Evolutionary conservation across 2,888 invertebrate species (phyloP).

Genomic region (Magallana nippona): DNA sequence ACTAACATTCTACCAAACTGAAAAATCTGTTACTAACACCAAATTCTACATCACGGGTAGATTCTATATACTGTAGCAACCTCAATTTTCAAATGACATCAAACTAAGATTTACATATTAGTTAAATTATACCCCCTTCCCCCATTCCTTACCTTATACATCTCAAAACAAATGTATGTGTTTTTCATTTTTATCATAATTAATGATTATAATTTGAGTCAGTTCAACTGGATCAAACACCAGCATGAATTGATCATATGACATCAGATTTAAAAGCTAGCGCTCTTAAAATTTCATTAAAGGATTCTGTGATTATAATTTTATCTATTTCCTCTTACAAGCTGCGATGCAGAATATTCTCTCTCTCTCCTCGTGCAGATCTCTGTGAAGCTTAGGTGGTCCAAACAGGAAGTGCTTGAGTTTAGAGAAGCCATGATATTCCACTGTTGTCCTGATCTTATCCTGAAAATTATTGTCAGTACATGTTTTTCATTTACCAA

Average conservation of each 20-base stretch:
- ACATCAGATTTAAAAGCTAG: too few relatives aligned
- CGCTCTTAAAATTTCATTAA: too few relatives aligned
- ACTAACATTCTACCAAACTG: too few relatives aligned
- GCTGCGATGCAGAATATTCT: slow-evolving; percentile 81
- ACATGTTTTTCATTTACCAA: neutral
- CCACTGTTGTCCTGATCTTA: slow-evolving; percentile 62
- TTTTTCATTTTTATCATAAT: neutral
- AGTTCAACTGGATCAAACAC: too few relatives aligned
- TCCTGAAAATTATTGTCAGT: slow-evolving; percentile 59
- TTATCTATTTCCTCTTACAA: slow-evolving; percentile 74
- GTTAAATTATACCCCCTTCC: neutral
- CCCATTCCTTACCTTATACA: neutral
- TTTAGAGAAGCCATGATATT: slow-evolving; percentile 71
- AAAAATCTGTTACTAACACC: too few relatives aligned
- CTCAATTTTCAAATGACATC: neutral
- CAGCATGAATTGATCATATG: too few relatives aligned
- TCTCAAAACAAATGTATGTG: neutral
- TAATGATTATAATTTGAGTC: too few relatives aligned
- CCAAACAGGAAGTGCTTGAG: slow-evolving; percentile 78
- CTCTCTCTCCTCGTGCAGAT: slow-evolving; percentile 79
- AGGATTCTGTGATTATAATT: too few relatives aligned
- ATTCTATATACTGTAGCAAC: neutral
- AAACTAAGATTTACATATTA: neutral
- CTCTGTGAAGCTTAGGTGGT: slow-evolving; percentile 79
- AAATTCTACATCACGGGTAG: neutral